Evolutionary conservation across 2,113 vertebrate genomes (phyloP).

Genomic region (Xiphophorus couchianus): DNA sequence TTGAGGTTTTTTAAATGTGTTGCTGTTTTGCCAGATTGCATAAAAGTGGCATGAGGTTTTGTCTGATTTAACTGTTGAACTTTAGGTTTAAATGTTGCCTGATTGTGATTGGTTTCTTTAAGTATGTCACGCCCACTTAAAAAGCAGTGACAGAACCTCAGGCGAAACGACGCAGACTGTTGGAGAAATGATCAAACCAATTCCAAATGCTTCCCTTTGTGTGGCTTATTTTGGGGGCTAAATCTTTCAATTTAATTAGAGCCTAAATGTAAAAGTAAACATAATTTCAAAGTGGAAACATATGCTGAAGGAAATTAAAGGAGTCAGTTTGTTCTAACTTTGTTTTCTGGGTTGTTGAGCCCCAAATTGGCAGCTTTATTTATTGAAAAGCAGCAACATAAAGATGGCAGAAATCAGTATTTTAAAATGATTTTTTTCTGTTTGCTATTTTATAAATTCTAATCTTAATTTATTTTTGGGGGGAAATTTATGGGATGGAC

Average conservation of each 20-base stretch:
- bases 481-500: too few relatives aligned
- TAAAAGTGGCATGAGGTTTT: background rate
- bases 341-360: background rate
- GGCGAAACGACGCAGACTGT: slow-evolving; percentile 8
- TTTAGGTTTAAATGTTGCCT: slow-evolving; percentile 8
- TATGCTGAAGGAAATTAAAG: background rate
- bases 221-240: background rate
- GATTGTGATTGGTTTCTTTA: slow-evolving; percentile 11
- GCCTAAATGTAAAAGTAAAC: background rate
- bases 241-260: slow-evolving; percentile 1
- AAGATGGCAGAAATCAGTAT: background rate
- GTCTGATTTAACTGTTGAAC: background rate
- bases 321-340: background rate
- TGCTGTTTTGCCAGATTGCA: too few relatives aligned
- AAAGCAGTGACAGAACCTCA: background rate
- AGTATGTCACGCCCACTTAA: background rate
- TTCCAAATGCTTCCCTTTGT: background rate
- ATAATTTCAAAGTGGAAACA: background rate
- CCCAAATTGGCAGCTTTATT: background rate
- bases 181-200: background rate
- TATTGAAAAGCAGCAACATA: background rate
- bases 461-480: too few relatives aligned
- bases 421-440: background rate
- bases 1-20: background rate
- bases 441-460: too few relatives aligned